phyloP scores from a whole-genome alignment of 2,888 invertebrate species.

The Cosmia pyralina region DNA sequence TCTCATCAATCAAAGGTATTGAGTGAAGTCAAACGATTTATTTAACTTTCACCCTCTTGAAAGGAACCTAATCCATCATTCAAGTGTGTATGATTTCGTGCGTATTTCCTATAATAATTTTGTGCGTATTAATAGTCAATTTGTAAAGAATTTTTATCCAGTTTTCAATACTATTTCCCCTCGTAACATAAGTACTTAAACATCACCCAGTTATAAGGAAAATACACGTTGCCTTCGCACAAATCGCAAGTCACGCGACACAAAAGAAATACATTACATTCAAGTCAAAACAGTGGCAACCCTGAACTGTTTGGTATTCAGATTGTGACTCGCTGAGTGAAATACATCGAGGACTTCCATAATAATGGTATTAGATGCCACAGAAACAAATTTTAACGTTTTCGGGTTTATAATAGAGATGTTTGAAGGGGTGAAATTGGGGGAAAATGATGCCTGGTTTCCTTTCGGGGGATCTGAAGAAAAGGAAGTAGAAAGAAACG shows the following conservation, averaged over 20 bases:
- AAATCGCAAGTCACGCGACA: slow-evolving; percentile 60
- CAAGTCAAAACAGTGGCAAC: slow-evolving; percentile 51
- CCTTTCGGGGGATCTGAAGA: not conserved
- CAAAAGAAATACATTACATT: slow-evolving; percentile 53
- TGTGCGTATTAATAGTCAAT: not conserved
- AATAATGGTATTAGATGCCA: slow-evolving; percentile 44
- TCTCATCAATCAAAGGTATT: slow-evolving; percentile 33
- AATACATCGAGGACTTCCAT: slow-evolving; percentile 51
- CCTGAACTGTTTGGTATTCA: slow-evolving; percentile 57
- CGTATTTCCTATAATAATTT: too few species aligned
- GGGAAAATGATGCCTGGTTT: slow-evolving; percentile 4
- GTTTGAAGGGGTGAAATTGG: slow-evolving; percentile 14
- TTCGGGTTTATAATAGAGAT: not conserved
- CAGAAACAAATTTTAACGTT: slow-evolving; percentile 27
- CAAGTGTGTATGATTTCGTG: slow-evolving; percentile 13
- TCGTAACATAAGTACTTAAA: slow-evolving; percentile 20
- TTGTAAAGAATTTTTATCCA: slow-evolving; percentile 12
- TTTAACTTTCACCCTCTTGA: slow-evolving; percentile 27
- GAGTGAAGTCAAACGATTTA: slow-evolving; percentile 38
- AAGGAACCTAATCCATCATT: slow-evolving; percentile 1
- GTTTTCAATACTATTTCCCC: not conserved
- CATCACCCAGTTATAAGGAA: slow-evolving; percentile 44
- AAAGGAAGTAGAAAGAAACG: not conserved
- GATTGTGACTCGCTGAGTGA: slow-evolving; percentile 33
- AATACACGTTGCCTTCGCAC: slow-evolving; percentile 52